Percentiles rank a stretch among this genome's conserved stretches.
phyloP scores from a whole-genome alignment of 1,140 invertebrate genomes.

The Bombyx mandarina region DNA sequence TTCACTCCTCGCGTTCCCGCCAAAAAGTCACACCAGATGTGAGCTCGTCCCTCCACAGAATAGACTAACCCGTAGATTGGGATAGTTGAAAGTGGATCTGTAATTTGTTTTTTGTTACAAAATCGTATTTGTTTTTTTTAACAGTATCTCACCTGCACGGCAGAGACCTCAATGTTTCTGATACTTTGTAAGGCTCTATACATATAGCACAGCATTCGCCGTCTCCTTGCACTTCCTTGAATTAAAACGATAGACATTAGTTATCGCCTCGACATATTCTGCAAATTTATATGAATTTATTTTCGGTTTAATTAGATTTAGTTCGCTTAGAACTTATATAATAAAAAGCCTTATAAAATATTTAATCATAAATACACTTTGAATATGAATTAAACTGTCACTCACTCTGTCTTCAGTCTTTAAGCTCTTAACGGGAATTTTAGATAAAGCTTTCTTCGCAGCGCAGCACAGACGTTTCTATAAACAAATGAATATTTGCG shows the following conservation, averaged over 20 bases:
- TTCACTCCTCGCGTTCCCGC: too few species aligned
- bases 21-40: too few species aligned
- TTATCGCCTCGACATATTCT: too few species aligned
- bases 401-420: slow-evolving; percentile 87
- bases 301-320: too few species aligned
- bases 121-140: too few species aligned
- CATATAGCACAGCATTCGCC: slow-evolving; percentile 93
- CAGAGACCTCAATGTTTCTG: slow-evolving; percentile 86
- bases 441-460: slow-evolving; percentile 90
- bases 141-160: slow-evolving; percentile 83
- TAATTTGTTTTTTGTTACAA: too few species aligned
- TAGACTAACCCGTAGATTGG: too few species aligned
- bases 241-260: slow-evolving; percentile 9
- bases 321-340: too few species aligned
- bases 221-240: slow-evolving; percentile 83
- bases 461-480: slow-evolving; percentile 89
- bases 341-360: not conserved
- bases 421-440: slow-evolving; percentile 89
- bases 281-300: too few species aligned
- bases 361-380: not conserved
- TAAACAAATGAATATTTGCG: slow-evolving; percentile 28
- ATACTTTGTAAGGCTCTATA: slow-evolving; percentile 89
- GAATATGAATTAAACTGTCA: slow-evolving; percentile 5
- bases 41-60: too few species aligned
- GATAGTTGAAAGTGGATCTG: too few species aligned